Evolutionary conservation across 23 tunicate genomes (phyloP), one percentile per base, ranked within the genome.

Genomic region (Trididemnum miniatum): DNA sequence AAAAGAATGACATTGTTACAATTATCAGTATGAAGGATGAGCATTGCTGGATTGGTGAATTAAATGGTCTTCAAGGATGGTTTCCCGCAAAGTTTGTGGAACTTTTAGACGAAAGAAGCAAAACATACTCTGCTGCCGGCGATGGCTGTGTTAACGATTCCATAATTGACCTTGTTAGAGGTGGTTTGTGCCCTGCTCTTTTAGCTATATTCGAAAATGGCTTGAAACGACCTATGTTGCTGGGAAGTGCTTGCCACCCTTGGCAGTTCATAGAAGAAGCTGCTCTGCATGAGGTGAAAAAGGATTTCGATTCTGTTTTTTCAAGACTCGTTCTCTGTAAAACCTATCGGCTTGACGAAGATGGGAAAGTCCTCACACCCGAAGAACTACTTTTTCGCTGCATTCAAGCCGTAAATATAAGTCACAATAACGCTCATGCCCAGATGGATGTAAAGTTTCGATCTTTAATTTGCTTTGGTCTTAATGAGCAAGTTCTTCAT

Each of bases 211-310:
- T 92, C 51, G 92, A 92, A 62, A 91, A 92, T 64, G 97, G 97
- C 5, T 36, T 92, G 60, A 76, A 86, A 20, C 85, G 88, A 31
- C 88, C 97, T 2, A 81, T 87, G 74, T 37, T 92, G 81, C 86
- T 92, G 0, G 97, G 97, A 4, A 86, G 74, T 36, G 83, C 86
- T 32, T 92, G 97, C 69, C 97, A 92, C 63, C 85, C 92, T 0
- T 92, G 97, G 97, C 91, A 87, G 59, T 92, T 92, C 66, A 87
- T 92, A 38, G 97, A 92, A 79, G 97, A 92, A 73, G 91, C 97
- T 34, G 88, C 97, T 12, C 65, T 78, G 0, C 84, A 86, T 64
- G 97, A 92, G 78, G 88, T 92, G 33, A 87, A 92, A 63, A 92
- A 92, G 57, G 97, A 92, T 71, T 92, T 87, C 76, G 87, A 92